Conservation (phyloP, 2,888 invertebrate species). For the Antheraea yamamai region DNA sequence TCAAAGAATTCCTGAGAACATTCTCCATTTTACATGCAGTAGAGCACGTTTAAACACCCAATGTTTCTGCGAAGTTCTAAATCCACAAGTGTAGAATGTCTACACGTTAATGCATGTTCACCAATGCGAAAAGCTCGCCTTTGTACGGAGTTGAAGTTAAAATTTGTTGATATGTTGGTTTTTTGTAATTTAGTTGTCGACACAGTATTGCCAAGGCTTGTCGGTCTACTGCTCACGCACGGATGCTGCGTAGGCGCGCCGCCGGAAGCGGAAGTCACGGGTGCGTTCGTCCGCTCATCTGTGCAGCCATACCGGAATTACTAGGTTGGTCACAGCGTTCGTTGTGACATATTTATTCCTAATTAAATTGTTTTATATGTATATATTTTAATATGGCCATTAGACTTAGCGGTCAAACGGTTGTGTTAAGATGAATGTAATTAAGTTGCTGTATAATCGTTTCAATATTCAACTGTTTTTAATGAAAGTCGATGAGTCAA, state of each 20-base stretch:
- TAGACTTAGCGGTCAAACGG: not conserved
- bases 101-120: too few relatives aligned
- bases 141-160: not conserved
- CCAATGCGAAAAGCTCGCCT: too few relatives aligned
- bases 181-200: conserved; percentile 31
- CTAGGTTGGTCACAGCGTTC: conserved; percentile 56
- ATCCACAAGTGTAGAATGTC: too few relatives aligned
- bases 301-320: conserved; percentile 74
- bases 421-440: not conserved
- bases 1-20: too few relatives aligned
- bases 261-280: conserved; percentile 80
- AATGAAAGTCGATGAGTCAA: too few relatives aligned
- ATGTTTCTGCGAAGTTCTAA: too few relatives aligned
- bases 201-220: conserved; percentile 46
- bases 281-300: conserved; percentile 76
- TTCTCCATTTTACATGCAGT: too few relatives aligned
- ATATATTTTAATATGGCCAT: not conserved
- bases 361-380: conserved; percentile 18
- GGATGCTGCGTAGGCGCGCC: conserved; percentile 80
- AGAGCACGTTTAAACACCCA: too few relatives aligned
- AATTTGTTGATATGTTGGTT: not conserved
- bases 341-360: conserved; percentile 20
- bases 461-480: not conserved
- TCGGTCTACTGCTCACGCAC: conserved; percentile 64
- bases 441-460: not conserved